Percentiles rank a stretch among this genome's conserved stretches.
Conservation (phyloP, 2,888 invertebrate genomes). For the Eupithecia dodoneata region DNA sequence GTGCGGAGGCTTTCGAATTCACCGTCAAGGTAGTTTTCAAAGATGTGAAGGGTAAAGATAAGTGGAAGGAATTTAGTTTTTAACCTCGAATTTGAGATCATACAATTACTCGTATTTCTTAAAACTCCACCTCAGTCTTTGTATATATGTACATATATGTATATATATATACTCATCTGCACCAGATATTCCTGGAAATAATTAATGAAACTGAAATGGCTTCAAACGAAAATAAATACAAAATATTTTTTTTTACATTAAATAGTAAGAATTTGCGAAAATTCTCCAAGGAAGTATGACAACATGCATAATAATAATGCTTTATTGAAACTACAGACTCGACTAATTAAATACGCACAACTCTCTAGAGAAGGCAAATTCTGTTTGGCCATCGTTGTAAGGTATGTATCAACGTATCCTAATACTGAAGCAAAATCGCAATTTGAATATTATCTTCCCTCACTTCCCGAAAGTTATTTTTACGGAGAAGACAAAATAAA, state of each 20-base stretch:
- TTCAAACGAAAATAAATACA: not conserved
- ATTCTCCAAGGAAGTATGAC: too few species aligned
- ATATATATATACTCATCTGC: too few species aligned
- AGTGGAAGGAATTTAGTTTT: not conserved
- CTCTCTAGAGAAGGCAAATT: not conserved
- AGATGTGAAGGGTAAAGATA: not conserved
- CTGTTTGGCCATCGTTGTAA: not conserved
- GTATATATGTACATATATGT: not conserved
- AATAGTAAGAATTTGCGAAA: not conserved
- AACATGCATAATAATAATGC: not conserved
- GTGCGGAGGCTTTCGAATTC: conserved; percentile 39
- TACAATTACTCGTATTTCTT: too few species aligned
- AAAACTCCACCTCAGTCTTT: not conserved
- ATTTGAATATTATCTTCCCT: not conserved
- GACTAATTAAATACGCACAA: not conserved
- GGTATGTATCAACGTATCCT: not conserved
- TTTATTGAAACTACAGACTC: not conserved
- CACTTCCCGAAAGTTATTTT: conserved; percentile 1
- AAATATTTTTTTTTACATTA: too few species aligned
- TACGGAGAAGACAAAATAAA: conserved; percentile 24
- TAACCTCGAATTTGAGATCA: not conserved
- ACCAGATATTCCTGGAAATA: not conserved
- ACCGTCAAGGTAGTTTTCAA: conserved; percentile 20
- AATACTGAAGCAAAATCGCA: not conserved
- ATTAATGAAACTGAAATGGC: not conserved